Evolutionary conservation across 2,888 invertebrate genomes (phyloP), one percentile per base, ranked within the genome.

Genomic region (Axea sp.): DNA sequence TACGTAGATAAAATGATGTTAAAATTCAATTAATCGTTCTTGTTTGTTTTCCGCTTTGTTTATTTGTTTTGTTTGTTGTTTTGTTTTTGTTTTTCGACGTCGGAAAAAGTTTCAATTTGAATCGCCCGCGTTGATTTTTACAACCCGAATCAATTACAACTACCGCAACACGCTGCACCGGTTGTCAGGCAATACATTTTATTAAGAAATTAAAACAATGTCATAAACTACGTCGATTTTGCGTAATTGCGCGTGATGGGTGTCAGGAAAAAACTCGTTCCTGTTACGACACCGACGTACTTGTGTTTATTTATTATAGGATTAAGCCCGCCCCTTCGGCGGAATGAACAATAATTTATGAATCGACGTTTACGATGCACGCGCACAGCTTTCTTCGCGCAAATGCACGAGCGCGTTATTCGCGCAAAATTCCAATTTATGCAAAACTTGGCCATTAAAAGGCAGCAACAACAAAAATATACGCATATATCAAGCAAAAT

Each of bases 201-300:
- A 51, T 51, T 11, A 41, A 59, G 59, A 53, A 60, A 69, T 60
- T 51, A 53, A 69, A 60, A 47, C 26, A 35, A 31, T 19, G 30
- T 22, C 69, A 28, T 62, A 60, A 69, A 53, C 12, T 28, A 24
- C 14, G 15, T 30, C 45, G 53, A 60, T 53, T 69, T 43, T 22
- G 51, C 30, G 59, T 51, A 59, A 68, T 68, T 51, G 35, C 57
- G 12, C 22, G 33, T 55, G 51, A 51, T 17, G 49, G 17, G 51
- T 60, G 60, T 60, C 30, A 12, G 35, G 12, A 31, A 41, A 33
- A 53, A 71, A 71, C 71, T 41, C 47, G 71, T 71, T 64, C 19
- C 9, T 14, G 26, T 57, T 67, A 49, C 65, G 12, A 14, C 67
- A 59, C 8, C 49, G 11, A 14, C 24, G 11, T 41, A 43, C 59